Percentiles rank a stretch among this genome's conserved stretches.
Conservation (phyloP, 2,113 vertebrate genomes). For the Phodopus roborovskii region DNA sequence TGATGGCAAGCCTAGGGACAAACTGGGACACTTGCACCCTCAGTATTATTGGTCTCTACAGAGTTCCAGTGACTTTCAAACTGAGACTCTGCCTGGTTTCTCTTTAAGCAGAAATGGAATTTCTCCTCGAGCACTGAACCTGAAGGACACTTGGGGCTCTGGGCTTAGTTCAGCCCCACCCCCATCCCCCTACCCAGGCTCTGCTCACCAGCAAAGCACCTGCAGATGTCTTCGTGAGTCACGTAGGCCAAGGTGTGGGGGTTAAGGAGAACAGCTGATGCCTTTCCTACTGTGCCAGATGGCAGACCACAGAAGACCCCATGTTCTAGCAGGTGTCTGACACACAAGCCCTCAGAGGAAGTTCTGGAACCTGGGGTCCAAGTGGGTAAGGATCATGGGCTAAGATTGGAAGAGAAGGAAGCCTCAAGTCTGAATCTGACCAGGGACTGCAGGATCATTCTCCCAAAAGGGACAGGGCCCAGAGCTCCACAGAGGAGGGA, state of each 20-base stretch:
- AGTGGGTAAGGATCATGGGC: background rate
- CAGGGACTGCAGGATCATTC: background rate
- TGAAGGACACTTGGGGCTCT: background rate
- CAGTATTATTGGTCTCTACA: background rate
- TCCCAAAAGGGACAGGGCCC: background rate
- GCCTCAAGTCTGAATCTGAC: background rate
- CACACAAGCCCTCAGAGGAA: constrained; percentile 1
- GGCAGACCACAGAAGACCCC: constrained; percentile 11
- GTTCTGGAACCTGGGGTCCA: background rate
- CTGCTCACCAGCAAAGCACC: constrained; percentile 95
- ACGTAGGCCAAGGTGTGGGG: constrained; percentile 93
- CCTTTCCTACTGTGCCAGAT: constrained; percentile 27
- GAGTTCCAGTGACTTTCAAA: constrained; percentile 8
- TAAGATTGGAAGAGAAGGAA: background rate
- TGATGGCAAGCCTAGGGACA: background rate
- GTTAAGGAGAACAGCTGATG: constrained; percentile 90
- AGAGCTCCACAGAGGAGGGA: background rate
- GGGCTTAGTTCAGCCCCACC: background rate
- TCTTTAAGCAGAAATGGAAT: background rate
- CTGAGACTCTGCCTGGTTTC: background rate
- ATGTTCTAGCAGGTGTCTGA: constrained; percentile 4
- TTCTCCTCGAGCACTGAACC: background rate
- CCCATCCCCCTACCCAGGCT: constrained; percentile 50
- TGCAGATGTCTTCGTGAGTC: constrained; percentile 98
- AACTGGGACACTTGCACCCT: background rate